These are phyloP conservation scores for Scyliorhinus canicula DNA, from an alignment of 2,797 vertebrate species.

Conservation along the genomic window DNA sequence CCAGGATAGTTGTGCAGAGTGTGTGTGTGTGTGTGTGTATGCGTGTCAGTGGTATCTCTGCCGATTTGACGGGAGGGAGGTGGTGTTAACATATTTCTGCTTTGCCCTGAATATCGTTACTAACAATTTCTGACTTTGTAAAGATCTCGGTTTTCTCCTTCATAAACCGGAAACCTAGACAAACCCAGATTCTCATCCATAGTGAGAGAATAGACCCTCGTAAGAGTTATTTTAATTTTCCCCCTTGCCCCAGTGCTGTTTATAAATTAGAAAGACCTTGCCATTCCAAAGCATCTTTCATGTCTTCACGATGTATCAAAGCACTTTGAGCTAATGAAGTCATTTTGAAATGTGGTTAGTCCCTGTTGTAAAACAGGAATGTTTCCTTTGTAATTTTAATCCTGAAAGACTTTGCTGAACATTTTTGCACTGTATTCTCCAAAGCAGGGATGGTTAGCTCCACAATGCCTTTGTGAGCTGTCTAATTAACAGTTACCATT, in stretches of 20 bases:
- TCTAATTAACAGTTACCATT: conserved; percentile 33
- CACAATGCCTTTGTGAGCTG: background rate
- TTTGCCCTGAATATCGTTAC: background rate
- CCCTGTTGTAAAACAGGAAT: background rate
- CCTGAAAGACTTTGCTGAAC: background rate
- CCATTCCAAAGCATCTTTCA: background rate
- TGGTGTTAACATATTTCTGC: background rate
- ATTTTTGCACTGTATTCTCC: background rate
- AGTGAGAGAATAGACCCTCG: background rate
- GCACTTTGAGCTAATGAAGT: background rate
- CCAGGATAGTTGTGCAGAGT: background rate
- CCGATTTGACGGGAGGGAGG: too few relatives aligned
- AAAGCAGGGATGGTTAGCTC: background rate
- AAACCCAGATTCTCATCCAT: background rate
- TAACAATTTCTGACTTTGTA: background rate
- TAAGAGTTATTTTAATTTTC: background rate
- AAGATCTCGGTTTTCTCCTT: background rate
- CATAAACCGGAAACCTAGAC: background rate
- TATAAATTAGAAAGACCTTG: background rate
- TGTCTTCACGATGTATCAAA: background rate
- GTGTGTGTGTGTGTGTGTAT: background rate
- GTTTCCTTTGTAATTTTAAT: background rate
- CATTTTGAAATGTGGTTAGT: background rate
- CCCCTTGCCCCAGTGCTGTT: background rate
- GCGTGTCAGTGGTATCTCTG: background rate